Base-by-base conservation (phyloP, 64 coral and sea anemone genomes). In the Platygyra sinensis region DNA sequence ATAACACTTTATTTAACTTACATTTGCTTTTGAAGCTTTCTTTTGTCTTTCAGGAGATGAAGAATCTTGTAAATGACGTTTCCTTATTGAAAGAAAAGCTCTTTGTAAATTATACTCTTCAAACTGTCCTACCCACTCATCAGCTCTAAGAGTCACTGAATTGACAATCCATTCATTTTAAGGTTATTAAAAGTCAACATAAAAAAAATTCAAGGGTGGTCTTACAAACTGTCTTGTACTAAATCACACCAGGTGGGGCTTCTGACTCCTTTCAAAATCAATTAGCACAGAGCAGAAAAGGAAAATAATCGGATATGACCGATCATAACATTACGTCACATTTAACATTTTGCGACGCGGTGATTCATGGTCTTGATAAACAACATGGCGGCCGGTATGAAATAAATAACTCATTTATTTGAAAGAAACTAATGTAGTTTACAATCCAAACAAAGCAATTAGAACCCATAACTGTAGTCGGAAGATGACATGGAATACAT, bases 11-110 rank as follows among this genome's bases (percentile, higher is more conserved):
- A 5, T 52, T 29, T 7, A 85, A 85, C 81, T 85, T 39, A 85
- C 88, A 79, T 90, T 52, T 80, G 67, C 75, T 72, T 80, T 90
- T 33, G 77, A 90, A 72, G 77, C 24, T 79, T 90, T 90, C 65
- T 90, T 90, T 42, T 78, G 39, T 55, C 63, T 81, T 52, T 80
- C 75, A 29, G 60, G 64, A 20, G 74, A 88, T 67, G 12, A 29
- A 15, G 76, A 24, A 69, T 72, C 77, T 42, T 67, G 78, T 52
- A 72, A 81, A 72, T 50, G 57, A 27, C 88, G 74, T 69, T 90
- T 90, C 63, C 78, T 90, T 51, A 0, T 32, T 8, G 22, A 63
- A 61, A 59, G 28, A 63, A 6, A 63, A 62, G n/a, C 20, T 15
- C 55, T 39, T 18, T 77, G n/a, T 77, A 77, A 77, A 30, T 39